Evolutionary conservation across 2,797 vertebrate genomes (phyloP), one percentile per base, ranked within the genome.

Genomic region (Enteromius thamalakanensis): DNA sequence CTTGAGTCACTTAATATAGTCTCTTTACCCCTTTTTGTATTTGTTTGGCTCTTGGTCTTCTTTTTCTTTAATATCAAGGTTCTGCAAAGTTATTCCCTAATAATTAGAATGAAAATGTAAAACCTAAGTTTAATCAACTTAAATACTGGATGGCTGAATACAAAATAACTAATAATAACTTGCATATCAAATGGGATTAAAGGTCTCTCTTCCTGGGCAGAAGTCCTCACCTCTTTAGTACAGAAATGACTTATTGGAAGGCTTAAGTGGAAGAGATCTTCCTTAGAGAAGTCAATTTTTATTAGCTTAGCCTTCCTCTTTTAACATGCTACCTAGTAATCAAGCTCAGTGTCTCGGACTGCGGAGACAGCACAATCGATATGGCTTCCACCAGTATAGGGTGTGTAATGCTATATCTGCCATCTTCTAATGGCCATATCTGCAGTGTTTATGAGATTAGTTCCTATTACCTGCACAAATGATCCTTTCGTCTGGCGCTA

Each of bases 341-440:
- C 88, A 85, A 82, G 77, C 86, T 86, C 65, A 74, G 72, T 65
- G 84, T 84, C 82, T 89, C 65, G n/a, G 60, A 77, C 84, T 84
- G 62, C 89, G 90, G 81, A 91, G 87, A 89, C 85, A 68, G 84
- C 87, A 88, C 86, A 90, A 95, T 95, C 93, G 55, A 95, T 95
- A 87, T 23, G 72, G 87, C 87, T 85, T 88, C 90, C 84, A 84
- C 84, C 77, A 62, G 77, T 92, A 90, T 92, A 87, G 86, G 79
- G 86, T 79, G 76, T 91, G 92, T 93, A 94, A 94, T 91, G 87
- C 84, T 92, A 93, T 94, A 94, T 94, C 92, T 93, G 84, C 88
- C 90, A 82, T 89, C 87, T 90, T 88, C 91, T 93, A 94, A 94
- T 93, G 92, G 91, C 86, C 84, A 90, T 89, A 91, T 93, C 89